A percentile compares a stretch with the other conserved stretches of the same genome.
Conservation (phyloP, 2,888 invertebrate species). For the Cheilosia vulpina region DNA sequence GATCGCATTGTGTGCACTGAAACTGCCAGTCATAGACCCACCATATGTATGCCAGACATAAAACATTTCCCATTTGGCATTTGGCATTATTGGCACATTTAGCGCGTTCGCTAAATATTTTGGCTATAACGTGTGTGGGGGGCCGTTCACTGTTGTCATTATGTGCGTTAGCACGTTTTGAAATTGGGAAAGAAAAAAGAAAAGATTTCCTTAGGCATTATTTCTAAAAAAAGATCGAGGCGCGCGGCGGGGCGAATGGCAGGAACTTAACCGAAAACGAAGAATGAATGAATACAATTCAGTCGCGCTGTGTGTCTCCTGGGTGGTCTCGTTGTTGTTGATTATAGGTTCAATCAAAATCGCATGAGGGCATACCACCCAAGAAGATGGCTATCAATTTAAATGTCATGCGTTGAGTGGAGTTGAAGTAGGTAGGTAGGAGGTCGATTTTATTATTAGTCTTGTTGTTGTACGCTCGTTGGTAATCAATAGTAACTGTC, state of each 20-base stretch:
- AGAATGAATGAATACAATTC: slow-evolving; percentile 24
- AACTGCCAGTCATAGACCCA: slow-evolving; percentile 30
- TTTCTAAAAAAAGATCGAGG: slow-evolving; percentile 19
- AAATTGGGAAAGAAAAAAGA: no score
- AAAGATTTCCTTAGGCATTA: slow-evolving; percentile 1
- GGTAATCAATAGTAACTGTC: slow-evolving; percentile 69
- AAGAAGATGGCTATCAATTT: slow-evolving; percentile 73
- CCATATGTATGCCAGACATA: slow-evolving; percentile 63
- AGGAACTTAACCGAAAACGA: slow-evolving; percentile 26
- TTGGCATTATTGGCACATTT: slow-evolving; percentile 32
- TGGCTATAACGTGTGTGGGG: slow-evolving; percentile 57
- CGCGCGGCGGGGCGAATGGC: not conserved
- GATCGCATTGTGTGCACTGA: slow-evolving; percentile 38
- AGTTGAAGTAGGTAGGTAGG: slow-evolving; percentile 38
- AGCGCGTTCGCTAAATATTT: slow-evolving; percentile 66
- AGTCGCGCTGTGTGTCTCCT: slow-evolving; percentile 23
- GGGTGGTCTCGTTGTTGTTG: slow-evolving; percentile 70
- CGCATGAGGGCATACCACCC: slow-evolving; percentile 73
- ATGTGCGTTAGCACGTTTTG: slow-evolving; percentile 10
- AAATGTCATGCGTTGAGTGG: slow-evolving; percentile 68
- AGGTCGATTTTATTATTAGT: slow-evolving; percentile 17
- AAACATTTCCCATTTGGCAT: slow-evolving; percentile 28
- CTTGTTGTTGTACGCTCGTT: slow-evolving; percentile 8
- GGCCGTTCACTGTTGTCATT: slow-evolving; percentile 40
- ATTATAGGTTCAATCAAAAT: slow-evolving; percentile 74